These are phyloP conservation scores for Schmidtea mediterranea DNA, from an alignment of 1,140 invertebrate species.

Conservation along the genomic window DNA sequence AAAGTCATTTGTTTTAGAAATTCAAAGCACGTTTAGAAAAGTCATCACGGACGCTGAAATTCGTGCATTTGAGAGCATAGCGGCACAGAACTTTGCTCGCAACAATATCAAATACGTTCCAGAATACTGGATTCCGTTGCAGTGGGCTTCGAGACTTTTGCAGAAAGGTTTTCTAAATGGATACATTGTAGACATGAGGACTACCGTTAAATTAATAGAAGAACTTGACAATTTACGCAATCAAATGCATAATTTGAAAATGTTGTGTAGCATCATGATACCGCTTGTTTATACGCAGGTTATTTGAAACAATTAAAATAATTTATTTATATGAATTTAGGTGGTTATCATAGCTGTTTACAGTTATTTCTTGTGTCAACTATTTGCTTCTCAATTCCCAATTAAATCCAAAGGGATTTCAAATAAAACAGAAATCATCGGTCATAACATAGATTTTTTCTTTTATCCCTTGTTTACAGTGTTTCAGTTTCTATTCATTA, in stretches of 20 bases:
- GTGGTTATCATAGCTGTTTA: slow-evolving; percentile 5
- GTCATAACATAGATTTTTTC: neutral
- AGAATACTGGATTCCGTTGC: slow-evolving; percentile 4
- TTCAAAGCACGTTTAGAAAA: slow-evolving; percentile 5
- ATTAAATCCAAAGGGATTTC: neutral
- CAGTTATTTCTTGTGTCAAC: slow-evolving; percentile 3
- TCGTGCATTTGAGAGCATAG: slow-evolving; percentile 1
- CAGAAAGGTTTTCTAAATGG: slow-evolving; percentile 4
- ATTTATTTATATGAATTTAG: neutral
- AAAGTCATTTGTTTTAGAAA: neutral
- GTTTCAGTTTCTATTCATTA: slow-evolving; percentile 1
- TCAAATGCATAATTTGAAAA: slow-evolving; percentile 5
- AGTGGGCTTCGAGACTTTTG: neutral
- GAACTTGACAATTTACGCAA: slow-evolving; percentile 1
- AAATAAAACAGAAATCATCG: neutral
- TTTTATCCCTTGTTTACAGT: neutral
- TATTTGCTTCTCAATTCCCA: slow-evolving; percentile 5
- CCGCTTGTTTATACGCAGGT: slow-evolving; percentile 6
- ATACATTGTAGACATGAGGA: neutral
- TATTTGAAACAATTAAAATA: neutral
- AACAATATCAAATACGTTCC: neutral
- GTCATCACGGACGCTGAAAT: slow-evolving; percentile 4
- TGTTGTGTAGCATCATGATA: slow-evolving; percentile 4
- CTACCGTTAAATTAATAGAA: neutral
- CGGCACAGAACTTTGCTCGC: neutral